Evolutionary conservation across 2,113 vertebrate species (phyloP), one percentile per base, ranked within the genome.

Genomic region (Trichomycterus rosablanca): DNA sequence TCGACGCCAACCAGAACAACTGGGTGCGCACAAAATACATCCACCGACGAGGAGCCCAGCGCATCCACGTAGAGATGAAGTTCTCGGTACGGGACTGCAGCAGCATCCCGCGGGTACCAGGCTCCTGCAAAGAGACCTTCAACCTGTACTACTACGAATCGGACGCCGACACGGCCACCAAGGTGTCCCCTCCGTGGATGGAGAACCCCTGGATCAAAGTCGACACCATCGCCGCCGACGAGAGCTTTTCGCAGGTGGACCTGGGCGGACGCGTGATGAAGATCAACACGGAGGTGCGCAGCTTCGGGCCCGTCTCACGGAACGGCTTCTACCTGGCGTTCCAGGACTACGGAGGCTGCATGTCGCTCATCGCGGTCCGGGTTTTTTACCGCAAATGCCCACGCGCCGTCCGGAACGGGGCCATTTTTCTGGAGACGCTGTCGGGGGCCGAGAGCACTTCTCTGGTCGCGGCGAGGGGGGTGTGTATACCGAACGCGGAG

Each of bases 21-120:
- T 99, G 96, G 96, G 90, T 99, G 6, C 87, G 96, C 67, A 99
- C 93, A 75, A 96, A 96, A 78, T 98, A 94, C 79, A 95, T 99
- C 84, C 84, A 89, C 3, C 86, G 96, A 20, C 82, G 92, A 0
- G 96, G 96, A 0, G 95, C 95, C 0, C 94, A 97, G 60, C 88
- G 96, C 57, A 93, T 99, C 81, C 95, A 99, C 0, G 96, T 99
- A 83, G 96, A 99, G 82, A 99, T 99, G 94, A 99, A 99, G 69
- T 99, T 99, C 67, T 99, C 96, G 0, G 96, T 99, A 26, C 86
- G 96, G 14, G 96, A 99, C 86, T 99, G 96, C 73, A 97, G 96
- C 76, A 97, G 94, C 86, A 98, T 99, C 68, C 96, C 96, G 11
- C 96, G 90, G 0, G 95, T 99, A 3, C 95, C 94, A 0, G 96